phyloP scores from a whole-genome alignment of 1,140 invertebrate genomes.

The Cherax quadricarinatus region DNA sequence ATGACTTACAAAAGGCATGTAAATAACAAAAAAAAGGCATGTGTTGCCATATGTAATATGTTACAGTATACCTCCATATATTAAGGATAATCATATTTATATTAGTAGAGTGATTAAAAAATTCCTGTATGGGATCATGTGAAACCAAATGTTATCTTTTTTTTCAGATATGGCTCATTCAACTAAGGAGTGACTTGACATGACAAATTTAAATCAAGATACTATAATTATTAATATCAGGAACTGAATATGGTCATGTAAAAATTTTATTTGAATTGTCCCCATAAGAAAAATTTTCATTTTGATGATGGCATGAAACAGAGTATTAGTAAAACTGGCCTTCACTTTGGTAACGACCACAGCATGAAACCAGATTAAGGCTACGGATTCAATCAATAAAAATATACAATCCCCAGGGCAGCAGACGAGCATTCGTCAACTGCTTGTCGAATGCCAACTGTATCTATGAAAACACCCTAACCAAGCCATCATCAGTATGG shows the following conservation, averaged over 20 bases:
- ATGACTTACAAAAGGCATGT: no score
- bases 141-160: neutral
- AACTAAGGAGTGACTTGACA: neutral
- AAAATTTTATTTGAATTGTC: neutral
- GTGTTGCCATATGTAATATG: no score
- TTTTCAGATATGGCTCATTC: slow-evolving; percentile 3
- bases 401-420: neutral
- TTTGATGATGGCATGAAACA: slow-evolving; percentile 18
- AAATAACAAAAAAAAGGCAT: no score
- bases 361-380: slow-evolving; percentile 23
- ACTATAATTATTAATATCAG: no score
- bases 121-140: neutral
- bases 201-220: neutral
- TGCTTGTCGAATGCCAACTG: neutral
- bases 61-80: neutral
- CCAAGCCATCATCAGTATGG: neutral
- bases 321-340: neutral
- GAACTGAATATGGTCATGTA: no score
- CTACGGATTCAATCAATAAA: neutral
- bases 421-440: neutral
- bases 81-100: neutral
- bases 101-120: neutral
- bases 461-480: neutral
- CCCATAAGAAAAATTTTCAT: neutral
- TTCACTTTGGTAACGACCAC: slow-evolving; percentile 18